These are phyloP conservation scores for Anneissia japonica DNA, from an alignment of 35 echinoderm and acorn worm species.

Conservation along the genomic window DNA sequence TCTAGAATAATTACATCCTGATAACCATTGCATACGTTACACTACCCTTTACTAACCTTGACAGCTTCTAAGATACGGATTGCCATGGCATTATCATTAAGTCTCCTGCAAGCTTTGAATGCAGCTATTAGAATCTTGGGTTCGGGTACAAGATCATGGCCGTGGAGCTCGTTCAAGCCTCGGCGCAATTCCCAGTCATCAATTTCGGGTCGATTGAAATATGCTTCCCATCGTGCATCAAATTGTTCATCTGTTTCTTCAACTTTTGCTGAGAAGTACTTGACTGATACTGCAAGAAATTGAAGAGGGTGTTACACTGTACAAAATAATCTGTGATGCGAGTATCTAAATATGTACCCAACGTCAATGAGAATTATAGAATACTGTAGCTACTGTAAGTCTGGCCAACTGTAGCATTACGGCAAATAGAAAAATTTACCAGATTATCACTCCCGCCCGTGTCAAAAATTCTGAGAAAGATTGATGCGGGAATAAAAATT, in stretches of 20 bases:
- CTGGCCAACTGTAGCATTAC: too few species aligned
- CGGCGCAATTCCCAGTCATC: constrained; percentile 92
- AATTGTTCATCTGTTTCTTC: constrained; percentile 97
- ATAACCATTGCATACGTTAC: too few species aligned
- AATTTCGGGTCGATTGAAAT: constrained; percentile 94
- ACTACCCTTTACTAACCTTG: constrained; percentile 66
- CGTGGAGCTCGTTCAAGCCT: constrained; percentile 89
- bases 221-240: constrained; percentile 94
- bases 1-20: too few species aligned
- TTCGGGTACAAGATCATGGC: constrained; percentile 95
- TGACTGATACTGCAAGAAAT: constrained; percentile 29
- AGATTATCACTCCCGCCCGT: too few species aligned
- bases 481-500: too few species aligned
- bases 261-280: constrained; percentile 56
- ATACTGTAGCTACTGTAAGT: too few species aligned
- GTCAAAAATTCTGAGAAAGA: too few species aligned
- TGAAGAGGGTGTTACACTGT: too few species aligned
- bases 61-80: constrained; percentile 80
- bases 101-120: constrained; percentile 77
- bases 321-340: too few species aligned
- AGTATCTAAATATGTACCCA: too few species aligned
- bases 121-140: constrained; percentile 82
- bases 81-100: constrained; percentile 90
- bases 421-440: too few species aligned
- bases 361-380: too few species aligned